Percentiles rank a stretch among this genome's conserved stretches.
These are phyloP conservation scores for Xylota sylvarum DNA, from an alignment of 2,888 invertebrate genomes.

Conservation along the genomic window DNA sequence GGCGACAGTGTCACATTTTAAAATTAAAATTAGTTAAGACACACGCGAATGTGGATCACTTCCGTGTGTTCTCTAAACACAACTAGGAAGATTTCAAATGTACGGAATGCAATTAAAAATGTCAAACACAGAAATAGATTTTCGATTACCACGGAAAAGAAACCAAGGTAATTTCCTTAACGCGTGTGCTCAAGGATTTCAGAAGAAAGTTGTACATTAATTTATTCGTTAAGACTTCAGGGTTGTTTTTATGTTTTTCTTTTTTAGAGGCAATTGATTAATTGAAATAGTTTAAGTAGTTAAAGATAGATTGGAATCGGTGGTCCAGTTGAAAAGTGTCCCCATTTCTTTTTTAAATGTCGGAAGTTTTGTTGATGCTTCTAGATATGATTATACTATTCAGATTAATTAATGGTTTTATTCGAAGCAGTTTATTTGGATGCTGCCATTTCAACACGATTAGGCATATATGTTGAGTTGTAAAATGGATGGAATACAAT, in stretches of 20 bases:
- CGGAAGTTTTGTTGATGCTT: background rate
- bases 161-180: constrained; percentile 52
- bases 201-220: constrained; percentile 12
- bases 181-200: constrained; percentile 21
- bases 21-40: constrained; percentile 5
- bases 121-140: constrained; percentile 49
- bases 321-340: background rate
- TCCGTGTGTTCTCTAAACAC: constrained; percentile 31
- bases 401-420: background rate
- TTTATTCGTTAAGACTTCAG: background rate
- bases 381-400: too few species aligned
- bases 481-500: too few species aligned
- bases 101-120: constrained; percentile 39
- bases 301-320: background rate
- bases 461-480: too few species aligned
- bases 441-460: too few species aligned
- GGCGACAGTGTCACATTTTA: background rate
- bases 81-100: constrained; percentile 8
- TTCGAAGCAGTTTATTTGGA: background rate
- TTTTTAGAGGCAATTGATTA: background rate
- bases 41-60: constrained; percentile 38
- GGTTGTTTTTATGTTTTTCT: background rate
- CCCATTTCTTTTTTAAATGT: background rate
- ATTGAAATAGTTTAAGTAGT: background rate
- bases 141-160: constrained; percentile 19